Evolutionary conservation across 2,797 vertebrate genomes (phyloP), one percentile per base, ranked within the genome.

Genomic region (Pitangus sulphuratus): DNA sequence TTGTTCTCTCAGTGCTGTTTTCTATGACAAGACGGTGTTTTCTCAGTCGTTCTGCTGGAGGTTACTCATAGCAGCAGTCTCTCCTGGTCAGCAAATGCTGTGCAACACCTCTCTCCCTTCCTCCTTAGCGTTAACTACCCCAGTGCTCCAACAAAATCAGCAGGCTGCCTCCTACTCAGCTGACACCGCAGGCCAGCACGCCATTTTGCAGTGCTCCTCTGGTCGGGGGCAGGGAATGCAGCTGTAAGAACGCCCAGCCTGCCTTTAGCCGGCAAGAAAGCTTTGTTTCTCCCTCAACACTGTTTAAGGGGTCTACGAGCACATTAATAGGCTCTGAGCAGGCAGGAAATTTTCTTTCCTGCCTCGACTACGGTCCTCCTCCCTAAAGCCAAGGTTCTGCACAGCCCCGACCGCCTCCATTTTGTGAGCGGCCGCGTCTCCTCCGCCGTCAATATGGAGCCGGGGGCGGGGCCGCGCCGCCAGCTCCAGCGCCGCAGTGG

Each of bases 181-280:
- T 3, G 21, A 53, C 15, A 15, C 22, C 2, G 28, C 9, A 2
- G 18, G 21, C 40, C 61, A n/a, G 26, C 56, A 33, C 17, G 57
- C 87, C 91, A 93, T 94, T 91, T 84, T 39, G 37, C 68, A 75
- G 48, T 1, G 1, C 48, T 58, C 12, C 40, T 54, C 18, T 1
- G 1, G 30, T 8, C 0, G 1, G 3, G 3, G 8, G 6, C 0
- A 4, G 7, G 1, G 7, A 71, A 2, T 8, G 28, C 0, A 40
- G 24, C 9, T 0, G 9, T 14, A 42, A 25, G 15, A 57, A 62
- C 0, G 1, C 8, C 16, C 51, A 18, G 40, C 37, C 33, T 30
- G 70, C 28, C 19, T 37, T 44, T 33, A 40, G 26, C 10, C 21
- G 6, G 22, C 35, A 48, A 31, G 4, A 15, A 24, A 24, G 18